Evolutionary conservation across 2,888 invertebrate genomes (phyloP).

Genomic region (Aphidius colemani): DNA sequence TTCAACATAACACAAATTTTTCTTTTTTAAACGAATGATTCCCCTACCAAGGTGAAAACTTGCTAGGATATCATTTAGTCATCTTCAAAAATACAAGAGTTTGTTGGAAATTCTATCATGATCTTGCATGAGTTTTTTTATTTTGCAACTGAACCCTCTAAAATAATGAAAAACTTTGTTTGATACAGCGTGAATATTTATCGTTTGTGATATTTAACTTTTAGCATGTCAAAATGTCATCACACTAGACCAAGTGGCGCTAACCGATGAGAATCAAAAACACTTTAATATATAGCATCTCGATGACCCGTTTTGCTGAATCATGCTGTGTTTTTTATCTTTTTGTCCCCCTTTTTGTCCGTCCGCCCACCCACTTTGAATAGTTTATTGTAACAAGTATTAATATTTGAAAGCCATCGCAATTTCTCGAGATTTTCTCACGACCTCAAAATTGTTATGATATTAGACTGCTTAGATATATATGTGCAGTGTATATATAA

Average conservation of each 20-base stretch:
- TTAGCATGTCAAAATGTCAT: conserved; percentile 38
- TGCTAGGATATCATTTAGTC: conserved; percentile 47
- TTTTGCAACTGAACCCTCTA: not conserved
- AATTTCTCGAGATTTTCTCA: too few species aligned
- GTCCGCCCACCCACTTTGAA: not conserved
- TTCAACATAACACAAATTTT: conserved; percentile 29
- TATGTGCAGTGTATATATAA: too few species aligned
- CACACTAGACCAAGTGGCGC: conserved; percentile 59
- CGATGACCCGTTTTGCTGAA: conserved; percentile 19
- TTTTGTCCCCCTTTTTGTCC: not conserved
- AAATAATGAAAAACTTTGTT: conserved; percentile 54
- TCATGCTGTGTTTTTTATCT: conserved; percentile 19
- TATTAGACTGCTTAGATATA: not conserved
- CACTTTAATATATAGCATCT: conserved; percentile 23
- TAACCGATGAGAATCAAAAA: conserved; percentile 34
- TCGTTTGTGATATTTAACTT: conserved; percentile 60
- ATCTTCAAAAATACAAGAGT: conserved; percentile 56
- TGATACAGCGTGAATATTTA: conserved; percentile 45
- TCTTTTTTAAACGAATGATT: conserved; percentile 27
- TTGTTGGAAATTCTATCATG: conserved; percentile 57
- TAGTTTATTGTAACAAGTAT: not conserved
- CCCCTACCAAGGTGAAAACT: conserved; percentile 39
- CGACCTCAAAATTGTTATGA: not conserved
- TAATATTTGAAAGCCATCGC: too few species aligned
- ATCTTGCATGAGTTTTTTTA: conserved; percentile 57